Base-by-base conservation (phyloP, 1,140 invertebrate genomes). In the Nasonia vitripennis region DNA sequence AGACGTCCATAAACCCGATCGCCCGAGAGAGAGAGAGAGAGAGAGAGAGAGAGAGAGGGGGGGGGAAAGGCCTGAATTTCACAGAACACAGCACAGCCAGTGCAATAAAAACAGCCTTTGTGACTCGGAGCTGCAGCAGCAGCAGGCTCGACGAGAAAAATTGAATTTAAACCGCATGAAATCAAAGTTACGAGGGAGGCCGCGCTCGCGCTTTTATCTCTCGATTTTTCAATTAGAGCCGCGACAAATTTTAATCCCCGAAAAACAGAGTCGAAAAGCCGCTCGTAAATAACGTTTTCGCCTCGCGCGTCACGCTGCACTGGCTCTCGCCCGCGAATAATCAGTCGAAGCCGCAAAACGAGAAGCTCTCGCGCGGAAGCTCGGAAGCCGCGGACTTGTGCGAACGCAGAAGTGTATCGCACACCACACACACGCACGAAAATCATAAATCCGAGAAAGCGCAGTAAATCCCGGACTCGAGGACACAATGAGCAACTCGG, bases 361-460 rank as follows among this genome's bases (percentile, higher is more conserved):
- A 81, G 11, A 68, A 41, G 55, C 55, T 62, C 55, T 62, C 55
- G 55, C 48, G 20, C 12, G 55, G 7, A 68, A 62, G 20, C 34
- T 11, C 23, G 12, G 48, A 12, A 2, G 68, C 45, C 27, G 31
- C 41, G 48, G 70, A 75, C 11, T 82, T 62, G 37, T 45, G 23
- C 48, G 20, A 23, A 6, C n/a, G 55, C 55, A n/a, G 5, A 55
- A 55, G 51, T 55, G 2, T 17, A 55, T 55, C 51, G 51, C 51
- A 10, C 48, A 51, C 48, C 51, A 17, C 51, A 55, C 51, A 55
- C 51, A 20, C 12, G 37, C 23, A 74, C 70, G 86, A 89, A 88
- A 90, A 90, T 90, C 88, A 87, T 90, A 89, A 90, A 91, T 91
- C 87, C 84, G 78, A 87, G 87, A 86, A 89, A 89, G 89, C 86